Evolutionary conservation across 2,888 invertebrate genomes (phyloP), one percentile per base, ranked within the genome.

Genomic region (Eupithecia insigniata): DNA sequence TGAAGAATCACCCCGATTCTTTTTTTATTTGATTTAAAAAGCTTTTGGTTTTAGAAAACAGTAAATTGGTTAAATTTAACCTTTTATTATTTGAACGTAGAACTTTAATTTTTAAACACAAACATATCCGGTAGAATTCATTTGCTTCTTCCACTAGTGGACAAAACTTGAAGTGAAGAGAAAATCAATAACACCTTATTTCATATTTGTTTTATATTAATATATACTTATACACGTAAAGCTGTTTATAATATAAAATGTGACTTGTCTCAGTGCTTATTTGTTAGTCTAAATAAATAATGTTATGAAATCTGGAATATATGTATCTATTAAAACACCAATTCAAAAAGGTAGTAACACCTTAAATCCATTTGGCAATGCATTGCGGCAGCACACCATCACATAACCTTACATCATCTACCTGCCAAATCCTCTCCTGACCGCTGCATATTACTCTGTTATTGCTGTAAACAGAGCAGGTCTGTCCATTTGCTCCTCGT

Each of bases 351-450:
- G n/a, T n/a, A 46, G 8, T 5, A 46, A 46, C 1, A 10, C 18
- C 55, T 51, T 7, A 22, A 67, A 34, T 36, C 46, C 22, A 51
- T 70, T 70, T 43, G 58, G 71, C 51, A 12, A 64, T 30, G 71
- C 67, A 55, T 46, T 55, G 43, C 7, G n/a, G 22, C n/a, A n/a
- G 22, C 39, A 14, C 65, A 67, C 64, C 67, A 67, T 65, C 30
- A 18, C 51, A 69, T 68, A 61, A 51, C 60, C 39, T 43, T n/a
- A 34, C 62, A 69, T 69, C 66, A 69, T 32, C 36, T 61, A 72
- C 66, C 72, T 68, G 72, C 68, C 46, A 68, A 68, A 72, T 72
- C 43, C 43, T 61, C 36, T 60, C 36, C 51, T 68, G 72, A 72
- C 46, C 72, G 43, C 68, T 68, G 39, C 65, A 39, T 67, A 71